These are phyloP conservation scores for Cynocephalus volans DNA, from an alignment of 2,113 vertebrate species.

Conservation along the genomic window DNA sequence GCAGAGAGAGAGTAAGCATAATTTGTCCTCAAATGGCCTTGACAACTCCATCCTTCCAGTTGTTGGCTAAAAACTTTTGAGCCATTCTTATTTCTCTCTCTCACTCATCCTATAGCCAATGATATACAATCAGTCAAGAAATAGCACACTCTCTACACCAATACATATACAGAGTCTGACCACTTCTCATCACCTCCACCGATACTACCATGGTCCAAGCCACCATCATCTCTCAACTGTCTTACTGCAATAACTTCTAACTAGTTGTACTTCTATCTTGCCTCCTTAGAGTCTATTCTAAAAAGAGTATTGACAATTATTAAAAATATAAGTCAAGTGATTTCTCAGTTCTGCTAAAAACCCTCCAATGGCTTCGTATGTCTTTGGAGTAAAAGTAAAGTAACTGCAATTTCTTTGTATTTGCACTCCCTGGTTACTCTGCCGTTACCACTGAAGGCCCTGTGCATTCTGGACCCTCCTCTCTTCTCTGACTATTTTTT, in stretches of 20 bases:
- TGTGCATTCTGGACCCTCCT: too few relatives aligned
- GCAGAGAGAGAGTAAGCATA: background rate
- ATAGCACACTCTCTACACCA: background rate
- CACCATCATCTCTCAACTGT: background rate
- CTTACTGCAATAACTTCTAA: background rate
- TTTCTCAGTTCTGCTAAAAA: background rate
- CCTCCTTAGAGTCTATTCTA: background rate
- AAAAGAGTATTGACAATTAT: background rate
- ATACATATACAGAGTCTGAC: background rate
- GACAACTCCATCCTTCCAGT: background rate
- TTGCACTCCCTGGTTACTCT: background rate
- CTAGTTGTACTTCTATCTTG: background rate
- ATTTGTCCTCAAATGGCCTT: background rate
- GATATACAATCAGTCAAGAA: background rate
- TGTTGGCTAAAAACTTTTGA: background rate
- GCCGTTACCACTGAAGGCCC: background rate
- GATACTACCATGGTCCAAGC: background rate
- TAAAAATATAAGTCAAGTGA: background rate
- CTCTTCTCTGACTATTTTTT: background rate
- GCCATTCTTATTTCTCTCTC: background rate
- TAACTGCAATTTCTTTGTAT: background rate
- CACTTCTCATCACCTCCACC: background rate
- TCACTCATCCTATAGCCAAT: background rate
- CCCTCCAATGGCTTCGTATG: background rate
- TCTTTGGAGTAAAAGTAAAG: background rate